phyloP scores from a whole-genome alignment of 2,888 invertebrate species.

The Eulithis prunata region DNA sequence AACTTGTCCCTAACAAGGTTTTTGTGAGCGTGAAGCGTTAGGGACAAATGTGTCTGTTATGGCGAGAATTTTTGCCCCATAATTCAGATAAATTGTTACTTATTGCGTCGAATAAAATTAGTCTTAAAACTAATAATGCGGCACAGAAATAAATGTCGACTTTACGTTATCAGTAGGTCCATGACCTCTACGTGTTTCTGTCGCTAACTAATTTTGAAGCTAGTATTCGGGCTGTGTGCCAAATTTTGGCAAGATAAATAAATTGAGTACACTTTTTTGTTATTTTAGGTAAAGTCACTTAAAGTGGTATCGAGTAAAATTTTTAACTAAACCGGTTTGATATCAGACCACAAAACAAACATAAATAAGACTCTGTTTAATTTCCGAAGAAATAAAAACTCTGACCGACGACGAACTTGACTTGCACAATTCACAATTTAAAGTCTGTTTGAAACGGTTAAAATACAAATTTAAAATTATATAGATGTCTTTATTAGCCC shows the following conservation, averaged over 20 bases:
- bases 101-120: constrained; percentile 7
- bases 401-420: not conserved
- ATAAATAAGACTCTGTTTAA: not conserved
- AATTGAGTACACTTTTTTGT: not conserved
- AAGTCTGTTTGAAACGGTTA: constrained; percentile 6
- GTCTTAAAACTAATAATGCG: not conserved
- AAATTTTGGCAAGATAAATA: constrained; percentile 21
- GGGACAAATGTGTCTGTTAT: constrained; percentile 40
- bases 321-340: not conserved
- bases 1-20: constrained; percentile 55
- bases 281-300: not conserved
- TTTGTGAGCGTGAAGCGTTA: constrained; percentile 47
- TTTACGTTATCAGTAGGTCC: constrained; percentile 32
- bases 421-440: constrained; percentile 11
- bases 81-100: constrained; percentile 33
- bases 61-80: constrained; percentile 26
- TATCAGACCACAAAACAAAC: not conserved
- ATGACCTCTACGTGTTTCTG: constrained; percentile 32
- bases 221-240: constrained; percentile 33
- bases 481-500: too few species aligned
- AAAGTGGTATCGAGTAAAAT: not conserved
- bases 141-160: constrained; percentile 7
- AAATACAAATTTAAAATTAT: too few species aligned
- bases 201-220: constrained; percentile 35
- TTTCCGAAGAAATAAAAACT: not conserved